Evolutionary conservation across 1,140 invertebrate genomes (phyloP).

Genomic region (Orius insidiosus): DNA sequence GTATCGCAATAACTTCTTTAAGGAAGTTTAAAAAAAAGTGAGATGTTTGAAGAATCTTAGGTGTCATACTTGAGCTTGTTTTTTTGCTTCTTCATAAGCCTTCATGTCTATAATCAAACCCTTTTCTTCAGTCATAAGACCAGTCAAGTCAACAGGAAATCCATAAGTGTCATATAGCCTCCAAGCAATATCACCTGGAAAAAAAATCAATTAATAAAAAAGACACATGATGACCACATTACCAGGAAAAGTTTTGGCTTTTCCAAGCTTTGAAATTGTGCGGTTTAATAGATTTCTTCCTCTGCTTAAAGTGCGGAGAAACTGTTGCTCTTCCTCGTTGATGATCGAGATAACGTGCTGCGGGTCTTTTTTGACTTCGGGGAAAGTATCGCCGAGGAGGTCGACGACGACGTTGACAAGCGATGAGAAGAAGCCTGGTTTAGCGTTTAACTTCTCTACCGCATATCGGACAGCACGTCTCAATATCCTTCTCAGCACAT

Average conservation of each 20-base stretch:
- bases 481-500: conserved; percentile 77
- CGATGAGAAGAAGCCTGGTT: conserved; percentile 82
- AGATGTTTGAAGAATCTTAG: background rate
- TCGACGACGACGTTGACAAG: conserved; percentile 77
- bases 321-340: conserved; percentile 96
- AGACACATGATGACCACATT: background rate
- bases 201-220: background rate
- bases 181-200: conserved; percentile 82
- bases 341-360: conserved; percentile 82
- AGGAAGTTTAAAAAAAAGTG: no score
- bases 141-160: conserved; percentile 93
- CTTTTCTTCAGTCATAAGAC: conserved; percentile 94
- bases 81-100: conserved; percentile 83
- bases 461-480: conserved; percentile 83
- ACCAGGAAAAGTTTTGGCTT: conserved; percentile 47
- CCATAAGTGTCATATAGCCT: conserved; percentile 97
- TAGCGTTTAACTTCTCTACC: conserved; percentile 90
- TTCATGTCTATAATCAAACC: conserved; percentile 72
- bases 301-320: conserved; percentile 85
- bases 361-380: conserved; percentile 79
- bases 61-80: conserved; percentile 55
- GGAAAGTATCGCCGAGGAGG: conserved; percentile 82
- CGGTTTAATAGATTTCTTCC: conserved; percentile 81
- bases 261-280: conserved; percentile 68
- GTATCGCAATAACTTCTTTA: no score